Conservation (phyloP, 2,888 invertebrate genomes). For the Macrostomum cliftonense region DNA sequence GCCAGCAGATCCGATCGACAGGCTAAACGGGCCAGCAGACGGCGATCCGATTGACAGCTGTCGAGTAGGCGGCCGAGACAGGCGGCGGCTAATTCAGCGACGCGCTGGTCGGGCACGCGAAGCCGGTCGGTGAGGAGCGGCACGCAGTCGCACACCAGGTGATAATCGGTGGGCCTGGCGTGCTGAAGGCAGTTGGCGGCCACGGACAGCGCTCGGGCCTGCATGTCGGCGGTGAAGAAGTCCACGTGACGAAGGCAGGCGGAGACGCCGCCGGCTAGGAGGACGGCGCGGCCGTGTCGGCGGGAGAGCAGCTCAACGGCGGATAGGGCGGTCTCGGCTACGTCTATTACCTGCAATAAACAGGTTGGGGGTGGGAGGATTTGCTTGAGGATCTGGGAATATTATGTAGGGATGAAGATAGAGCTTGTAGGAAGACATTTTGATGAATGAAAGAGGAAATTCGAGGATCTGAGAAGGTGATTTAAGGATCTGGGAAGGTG, state of each 20-base stretch:
- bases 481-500: too few species aligned
- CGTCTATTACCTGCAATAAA: conserved; percentile 76
- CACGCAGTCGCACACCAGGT: conserved; percentile 68
- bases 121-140: conserved; percentile 56
- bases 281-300: conserved; percentile 81
- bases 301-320: conserved; percentile 89
- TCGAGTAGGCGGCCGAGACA: conserved; percentile 89
- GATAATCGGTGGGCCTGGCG: conserved; percentile 77
- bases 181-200: conserved; percentile 94
- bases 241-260: conserved; percentile 89
- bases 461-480: too few species aligned
- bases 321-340: conserved; percentile 90
- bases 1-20: conserved; percentile 62
- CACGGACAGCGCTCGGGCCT: conserved; percentile 80
- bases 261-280: conserved; percentile 63
- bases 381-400: too few species aligned
- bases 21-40: conserved; percentile 75
- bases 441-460: too few species aligned
- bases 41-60: conserved; percentile 76
- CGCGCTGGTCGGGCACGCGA: conserved; percentile 70
- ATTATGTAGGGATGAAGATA: too few species aligned
- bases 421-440: too few species aligned
- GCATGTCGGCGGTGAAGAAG: conserved; percentile 94
- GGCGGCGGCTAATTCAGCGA: conserved; percentile 88
- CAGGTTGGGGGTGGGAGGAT: too few species aligned